Evolutionary conservation across 2,797 vertebrate species (phyloP).

Genomic region (Aeoliscus strigatus): DNA sequence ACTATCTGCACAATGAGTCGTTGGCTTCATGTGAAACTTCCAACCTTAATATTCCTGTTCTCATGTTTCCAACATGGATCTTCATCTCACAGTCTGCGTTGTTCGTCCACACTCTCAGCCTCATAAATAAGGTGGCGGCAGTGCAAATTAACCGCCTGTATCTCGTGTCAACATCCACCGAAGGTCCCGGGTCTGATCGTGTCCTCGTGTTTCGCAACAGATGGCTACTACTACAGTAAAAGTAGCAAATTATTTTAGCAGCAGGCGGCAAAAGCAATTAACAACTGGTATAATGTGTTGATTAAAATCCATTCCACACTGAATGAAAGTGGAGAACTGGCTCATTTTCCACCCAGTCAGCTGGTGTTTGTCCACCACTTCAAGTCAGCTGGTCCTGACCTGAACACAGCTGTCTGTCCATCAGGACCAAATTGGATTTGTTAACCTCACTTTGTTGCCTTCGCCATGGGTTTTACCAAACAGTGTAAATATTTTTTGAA

Average conservation of each 20-base stretch:
- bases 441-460: conserved; percentile 6
- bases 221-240: conserved; percentile 80
- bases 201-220: conserved; percentile 77
- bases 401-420: conserved; percentile 59
- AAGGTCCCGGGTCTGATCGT: conserved; percentile 67
- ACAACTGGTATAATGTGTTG: conserved; percentile 85
- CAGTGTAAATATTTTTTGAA: not conserved
- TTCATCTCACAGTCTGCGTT: not conserved
- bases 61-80: not conserved
- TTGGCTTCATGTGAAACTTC: too few species aligned
- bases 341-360: conserved; percentile 62
- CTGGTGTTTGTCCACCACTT: conserved; percentile 59
- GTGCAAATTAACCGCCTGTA: conserved; percentile 74
- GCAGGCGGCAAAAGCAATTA: conserved; percentile 80
- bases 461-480: not conserved
- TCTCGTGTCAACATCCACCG: conserved; percentile 70
- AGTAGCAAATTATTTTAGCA: conserved; percentile 82
- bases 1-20: conserved; percentile 1
- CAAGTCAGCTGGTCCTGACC: conserved; percentile 61
- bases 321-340: conserved; percentile 60
- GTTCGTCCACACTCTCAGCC: conserved; percentile 39
- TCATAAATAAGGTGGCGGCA: conserved; percentile 60
- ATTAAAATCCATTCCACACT: conserved; percentile 81
- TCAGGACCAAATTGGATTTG: conserved; percentile 11
- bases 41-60: not conserved